A percentile compares a stretch with the other conserved stretches of the same genome.
These are phyloP conservation scores for Patiria pectinifera DNA, from an alignment of 53 echinoderm and acorn worm species.

Conservation along the genomic window DNA sequence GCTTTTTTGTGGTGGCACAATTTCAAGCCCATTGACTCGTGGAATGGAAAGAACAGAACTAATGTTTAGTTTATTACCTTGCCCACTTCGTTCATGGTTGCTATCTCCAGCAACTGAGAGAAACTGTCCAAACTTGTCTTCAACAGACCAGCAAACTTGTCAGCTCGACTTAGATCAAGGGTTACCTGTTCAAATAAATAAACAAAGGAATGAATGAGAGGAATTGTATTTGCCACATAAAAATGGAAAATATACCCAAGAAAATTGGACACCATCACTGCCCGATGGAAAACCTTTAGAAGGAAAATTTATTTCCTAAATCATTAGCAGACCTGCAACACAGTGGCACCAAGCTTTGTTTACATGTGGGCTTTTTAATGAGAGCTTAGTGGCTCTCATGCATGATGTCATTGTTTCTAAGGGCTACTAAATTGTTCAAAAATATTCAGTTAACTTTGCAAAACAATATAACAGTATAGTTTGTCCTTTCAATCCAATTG, in stretches of 20 bases:
- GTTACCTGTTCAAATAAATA: conserved; percentile 63
- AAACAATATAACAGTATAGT: not conserved
- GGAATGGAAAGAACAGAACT: too few species aligned
- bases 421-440: too few species aligned
- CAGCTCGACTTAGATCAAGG: conserved; percentile 79
- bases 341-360: too few species aligned
- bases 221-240: not conserved
- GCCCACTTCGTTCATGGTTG: conserved; percentile 89
- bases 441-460: not conserved
- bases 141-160: conserved; percentile 86
- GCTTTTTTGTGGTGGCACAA: too few species aligned
- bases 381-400: too few species aligned
- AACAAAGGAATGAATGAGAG: not conserved
- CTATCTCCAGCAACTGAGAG: conserved; percentile 88
- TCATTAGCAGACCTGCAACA: too few species aligned
- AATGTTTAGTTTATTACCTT: conserved; percentile 71
- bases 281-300: too few species aligned
- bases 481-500: not conserved
- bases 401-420: too few species aligned
- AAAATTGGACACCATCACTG: too few species aligned
- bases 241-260: not conserved
- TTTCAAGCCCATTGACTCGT: too few species aligned
- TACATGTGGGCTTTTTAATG: too few species aligned
- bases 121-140: conserved; percentile 83
- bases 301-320: too few species aligned